Evolutionary conservation across 2,888 invertebrate genomes (phyloP).

Genomic region (Orchestes rusci): DNA sequence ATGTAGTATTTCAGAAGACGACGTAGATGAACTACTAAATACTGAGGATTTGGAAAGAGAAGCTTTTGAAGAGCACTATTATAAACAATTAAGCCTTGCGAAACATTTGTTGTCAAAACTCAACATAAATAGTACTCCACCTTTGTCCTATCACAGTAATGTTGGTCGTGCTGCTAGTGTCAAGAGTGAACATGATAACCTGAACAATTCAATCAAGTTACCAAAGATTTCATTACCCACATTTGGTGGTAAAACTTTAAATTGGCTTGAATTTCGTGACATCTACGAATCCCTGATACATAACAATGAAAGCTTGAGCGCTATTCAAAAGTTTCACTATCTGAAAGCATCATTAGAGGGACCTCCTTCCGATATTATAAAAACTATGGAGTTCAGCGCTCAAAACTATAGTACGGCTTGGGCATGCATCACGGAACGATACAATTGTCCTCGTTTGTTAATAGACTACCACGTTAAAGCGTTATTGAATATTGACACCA

Average conservation of each 20-base stretch:
- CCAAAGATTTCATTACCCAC: constrained; percentile 5
- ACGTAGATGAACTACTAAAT: constrained; percentile 2
- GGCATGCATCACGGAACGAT: not conserved
- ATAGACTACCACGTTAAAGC: constrained; percentile 1
- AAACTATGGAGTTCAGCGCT: constrained; percentile 4
- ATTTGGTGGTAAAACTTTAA: constrained; percentile 1
- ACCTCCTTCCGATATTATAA: constrained; percentile 2
- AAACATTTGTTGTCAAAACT: constrained; percentile 5
- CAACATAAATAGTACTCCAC: not conserved
- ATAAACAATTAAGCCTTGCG: not conserved
- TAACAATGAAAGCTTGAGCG: constrained; percentile 2
- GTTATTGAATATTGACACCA: not conserved
- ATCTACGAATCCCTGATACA: constrained; percentile 2
- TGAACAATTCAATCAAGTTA: not conserved
- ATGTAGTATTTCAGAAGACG: constrained; percentile 1
- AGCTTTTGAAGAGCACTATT: constrained; percentile 4
- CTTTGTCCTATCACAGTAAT: not conserved
- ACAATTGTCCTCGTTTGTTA: constrained; percentile 2
- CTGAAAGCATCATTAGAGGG: not conserved
- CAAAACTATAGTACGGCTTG: constrained; percentile 2
- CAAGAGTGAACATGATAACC: not conserved
- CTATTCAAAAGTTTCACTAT: constrained; percentile 3
- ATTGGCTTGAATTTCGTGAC: constrained; percentile 4
- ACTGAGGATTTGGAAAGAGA: constrained; percentile 1
- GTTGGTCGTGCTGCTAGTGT: not conserved